phyloP scores from a whole-genome alignment of 2,888 invertebrate genomes.

The Orchesellides sinensis region DNA sequence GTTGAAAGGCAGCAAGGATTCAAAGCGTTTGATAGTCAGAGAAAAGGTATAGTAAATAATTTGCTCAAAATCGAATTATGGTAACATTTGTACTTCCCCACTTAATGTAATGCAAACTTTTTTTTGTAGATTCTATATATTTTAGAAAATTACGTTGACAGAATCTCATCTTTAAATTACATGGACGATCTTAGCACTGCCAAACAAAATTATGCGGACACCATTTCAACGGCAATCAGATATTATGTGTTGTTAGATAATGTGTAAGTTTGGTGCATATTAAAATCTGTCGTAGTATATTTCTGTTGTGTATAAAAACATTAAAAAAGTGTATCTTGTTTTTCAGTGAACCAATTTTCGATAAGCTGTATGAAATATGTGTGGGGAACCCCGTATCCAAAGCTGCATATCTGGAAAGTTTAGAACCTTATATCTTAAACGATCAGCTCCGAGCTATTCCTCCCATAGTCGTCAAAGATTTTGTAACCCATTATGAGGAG shows the following conservation, averaged over 20 bases:
- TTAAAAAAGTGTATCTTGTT: slow-evolving; percentile 65
- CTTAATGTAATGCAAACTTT: neutral
- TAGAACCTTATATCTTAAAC: slow-evolving; percentile 84
- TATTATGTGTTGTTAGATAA: slow-evolving; percentile 77
- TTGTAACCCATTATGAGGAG: slow-evolving; percentile 83
- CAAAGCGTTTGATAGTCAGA: slow-evolving; percentile 77
- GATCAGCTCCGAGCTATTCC: slow-evolving; percentile 82
- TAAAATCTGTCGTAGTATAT: neutral
- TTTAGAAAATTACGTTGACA: slow-evolving; percentile 76
- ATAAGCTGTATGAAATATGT: slow-evolving; percentile 82
- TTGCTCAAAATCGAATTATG: neutral
- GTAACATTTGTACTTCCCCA: neutral
- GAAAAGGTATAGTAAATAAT: slow-evolving; percentile 77
- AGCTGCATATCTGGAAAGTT: slow-evolving; percentile 83
- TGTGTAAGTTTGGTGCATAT: slow-evolving; percentile 77
- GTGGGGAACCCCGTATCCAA: slow-evolving; percentile 81
- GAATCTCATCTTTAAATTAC: slow-evolving; percentile 70
- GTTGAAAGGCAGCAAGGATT: slow-evolving; percentile 79
- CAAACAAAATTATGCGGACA: slow-evolving; percentile 72
- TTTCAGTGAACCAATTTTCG: slow-evolving; percentile 81
- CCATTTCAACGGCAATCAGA: slow-evolving; percentile 72
- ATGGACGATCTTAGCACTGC: slow-evolving; percentile 74
- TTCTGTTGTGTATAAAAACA: neutral
- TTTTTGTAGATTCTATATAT: slow-evolving; percentile 76
- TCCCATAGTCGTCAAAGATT: slow-evolving; percentile 85